Percentiles rank a stretch among this genome's conserved stretches.
Evolutionary conservation across 2,888 invertebrate genomes (phyloP).

Genomic region (Luffia ferchaultella): DNA sequence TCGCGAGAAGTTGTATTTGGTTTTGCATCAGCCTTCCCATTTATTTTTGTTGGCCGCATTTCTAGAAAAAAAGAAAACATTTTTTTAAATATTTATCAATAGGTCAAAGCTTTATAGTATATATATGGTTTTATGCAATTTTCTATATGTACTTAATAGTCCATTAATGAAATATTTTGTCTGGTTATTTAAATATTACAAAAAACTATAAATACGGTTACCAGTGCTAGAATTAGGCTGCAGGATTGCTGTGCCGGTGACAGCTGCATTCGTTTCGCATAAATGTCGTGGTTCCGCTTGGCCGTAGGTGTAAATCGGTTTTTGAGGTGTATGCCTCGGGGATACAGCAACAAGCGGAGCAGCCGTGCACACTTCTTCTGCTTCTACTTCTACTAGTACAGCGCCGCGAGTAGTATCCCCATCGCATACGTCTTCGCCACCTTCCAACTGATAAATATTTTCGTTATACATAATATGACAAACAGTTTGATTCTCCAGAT

Average conservation of each 20-base stretch:
- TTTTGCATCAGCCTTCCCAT: slow-evolving; percentile 21
- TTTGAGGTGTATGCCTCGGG: slow-evolving; percentile 70
- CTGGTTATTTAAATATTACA: not conserved
- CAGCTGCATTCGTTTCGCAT: slow-evolving; percentile 47
- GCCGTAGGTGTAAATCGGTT: slow-evolving; percentile 76
- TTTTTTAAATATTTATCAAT: not conserved
- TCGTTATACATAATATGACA: no score
- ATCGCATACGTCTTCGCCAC: slow-evolving; percentile 38
- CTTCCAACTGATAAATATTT: slow-evolving; percentile 27
- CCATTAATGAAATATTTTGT: not conserved
- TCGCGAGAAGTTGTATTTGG: slow-evolving; percentile 31
- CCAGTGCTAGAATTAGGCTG: slow-evolving; percentile 49
- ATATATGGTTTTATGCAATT: no score
- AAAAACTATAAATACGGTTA: no score
- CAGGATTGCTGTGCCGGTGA: slow-evolving; percentile 51
- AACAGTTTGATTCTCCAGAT: no score
- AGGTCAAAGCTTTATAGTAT: not conserved
- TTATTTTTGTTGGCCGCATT: not conserved
- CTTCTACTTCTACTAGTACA: slow-evolving; percentile 82
- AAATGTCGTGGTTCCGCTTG: slow-evolving; percentile 64
- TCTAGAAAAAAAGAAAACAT: not conserved
- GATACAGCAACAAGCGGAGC: slow-evolving; percentile 73
- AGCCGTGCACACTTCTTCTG: slow-evolving; percentile 81
- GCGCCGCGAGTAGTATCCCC: slow-evolving; percentile 71
- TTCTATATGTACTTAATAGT: not conserved